These are phyloP conservation scores for Ancistrus triradiatus DNA, from an alignment of 2,113 vertebrate genomes.

Conservation along the genomic window DNA sequence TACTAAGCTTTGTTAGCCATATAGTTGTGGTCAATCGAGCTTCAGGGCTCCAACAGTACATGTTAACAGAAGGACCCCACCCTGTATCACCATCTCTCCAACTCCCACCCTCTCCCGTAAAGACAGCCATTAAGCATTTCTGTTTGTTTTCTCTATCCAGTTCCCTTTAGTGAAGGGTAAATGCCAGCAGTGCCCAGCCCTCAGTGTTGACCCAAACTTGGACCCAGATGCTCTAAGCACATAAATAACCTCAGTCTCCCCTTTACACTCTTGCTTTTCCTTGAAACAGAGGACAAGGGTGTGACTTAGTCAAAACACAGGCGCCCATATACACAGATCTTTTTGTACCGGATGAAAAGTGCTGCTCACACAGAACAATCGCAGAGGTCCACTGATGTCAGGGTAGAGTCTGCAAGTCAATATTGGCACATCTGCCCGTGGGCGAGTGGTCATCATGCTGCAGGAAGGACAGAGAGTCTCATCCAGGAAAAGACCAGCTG, in stretches of 20 bases:
- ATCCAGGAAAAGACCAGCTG: not conserved
- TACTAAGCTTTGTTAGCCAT: no score
- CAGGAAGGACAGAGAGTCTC: slow-evolving; percentile 19
- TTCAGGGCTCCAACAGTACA: no score
- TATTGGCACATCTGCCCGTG: slow-evolving; percentile 63
- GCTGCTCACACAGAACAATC: slow-evolving; percentile 45
- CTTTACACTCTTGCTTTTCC: slow-evolving; percentile 15
- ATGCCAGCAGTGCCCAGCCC: slow-evolving; percentile 41
- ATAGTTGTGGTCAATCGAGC: no score
- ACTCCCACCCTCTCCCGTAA: slow-evolving; percentile 13
- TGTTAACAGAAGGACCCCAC: not conserved
- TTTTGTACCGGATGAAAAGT: slow-evolving; percentile 28
- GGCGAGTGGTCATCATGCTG: slow-evolving; percentile 37
- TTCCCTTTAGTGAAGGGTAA: slow-evolving; percentile 34
- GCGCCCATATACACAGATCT: slow-evolving; percentile 3
- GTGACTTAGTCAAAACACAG: slow-evolving; percentile 31
- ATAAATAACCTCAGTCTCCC: slow-evolving; percentile 28
- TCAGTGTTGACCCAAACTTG: slow-evolving; percentile 44
- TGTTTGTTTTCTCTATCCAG: slow-evolving; percentile 54
- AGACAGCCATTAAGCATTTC: slow-evolving; percentile 27
- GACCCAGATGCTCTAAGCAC: slow-evolving; percentile 47
- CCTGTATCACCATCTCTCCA: not conserved
- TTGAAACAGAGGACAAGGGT: slow-evolving; percentile 44
- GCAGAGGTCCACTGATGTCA: slow-evolving; percentile 42
- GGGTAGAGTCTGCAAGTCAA: slow-evolving; percentile 48